A percentile compares a stretch with the other conserved stretches of the same genome.
Evolutionary conservation across 1,140 invertebrate genomes (phyloP).

Genomic region (Acyrthosiphon pisum): DNA sequence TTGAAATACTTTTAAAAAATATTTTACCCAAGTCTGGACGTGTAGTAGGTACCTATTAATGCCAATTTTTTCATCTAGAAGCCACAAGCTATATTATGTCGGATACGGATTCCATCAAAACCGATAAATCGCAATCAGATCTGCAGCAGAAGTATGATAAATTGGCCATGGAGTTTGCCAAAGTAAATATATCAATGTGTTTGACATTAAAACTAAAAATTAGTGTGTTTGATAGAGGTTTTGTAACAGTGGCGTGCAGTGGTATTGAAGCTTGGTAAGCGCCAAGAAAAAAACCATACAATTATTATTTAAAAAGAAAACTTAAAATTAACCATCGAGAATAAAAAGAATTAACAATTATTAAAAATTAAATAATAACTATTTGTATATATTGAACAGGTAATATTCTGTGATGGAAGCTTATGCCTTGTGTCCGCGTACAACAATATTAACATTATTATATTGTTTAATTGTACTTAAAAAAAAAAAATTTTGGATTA

Average conservation of each 20-base stretch:
- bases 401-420: too few species aligned
- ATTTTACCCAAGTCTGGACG: too few species aligned
- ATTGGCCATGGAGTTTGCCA: slow-evolving; percentile 41
- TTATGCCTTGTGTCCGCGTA: too few species aligned
- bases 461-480: not conserved
- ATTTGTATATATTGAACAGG: too few species aligned
- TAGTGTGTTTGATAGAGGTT: not conserved
- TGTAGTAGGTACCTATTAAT: not conserved
- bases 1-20: too few species aligned
- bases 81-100: not conserved
- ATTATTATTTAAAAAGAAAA: too few species aligned
- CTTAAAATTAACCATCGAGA: too few species aligned
- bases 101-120: slow-evolving; percentile 32
- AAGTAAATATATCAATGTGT: not conserved
- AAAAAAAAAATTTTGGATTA: too few species aligned
- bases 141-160: slow-evolving; percentile 47
- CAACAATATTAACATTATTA: not conserved
- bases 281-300: too few species aligned
- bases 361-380: too few species aligned
- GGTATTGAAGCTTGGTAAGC: not conserved
- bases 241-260: not conserved
- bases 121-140: slow-evolving; percentile 13
- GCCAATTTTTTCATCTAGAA: not conserved
- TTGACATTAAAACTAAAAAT: not conserved
- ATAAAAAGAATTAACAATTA: too few species aligned